Evolutionary conservation across 1,140 invertebrate species (phyloP), one percentile per base, ranked within the genome.

Genomic region (Zaprionus africanus): DNA sequence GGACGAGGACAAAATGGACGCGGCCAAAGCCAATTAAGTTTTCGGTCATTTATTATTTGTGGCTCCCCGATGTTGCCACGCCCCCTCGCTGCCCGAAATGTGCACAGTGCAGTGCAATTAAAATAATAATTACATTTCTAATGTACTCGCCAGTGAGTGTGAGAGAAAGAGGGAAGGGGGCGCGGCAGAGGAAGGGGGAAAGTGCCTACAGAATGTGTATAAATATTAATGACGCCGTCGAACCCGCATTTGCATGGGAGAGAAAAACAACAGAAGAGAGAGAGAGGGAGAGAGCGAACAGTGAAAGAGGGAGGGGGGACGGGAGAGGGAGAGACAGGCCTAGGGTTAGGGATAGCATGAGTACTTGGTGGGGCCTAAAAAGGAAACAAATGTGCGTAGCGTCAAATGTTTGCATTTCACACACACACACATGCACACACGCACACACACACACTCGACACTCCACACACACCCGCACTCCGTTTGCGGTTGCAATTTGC

Each of bases 111-210:
- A 79, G 81, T 82, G 76, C 83, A 84, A 91, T 91, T 91, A 91
- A 91, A 91, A 91, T 91, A 91, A 91, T 91, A 91, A 91, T 91
- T 91, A 91, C 88, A 91, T 91, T 91, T 91, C 88, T 91, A 91
- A 91, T 91, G 88, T 71, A 81, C 63, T 70, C 49, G 62, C 26
- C 86, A 77, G 78, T 81, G 82, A 65, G 28, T 73, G 58, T 66
- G 58, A 19, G 2, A 15, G 15, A 31, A 41, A 63, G 53, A 12
- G 34, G 41, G 58, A 62, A 68, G 71, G 5, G 6, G 34, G 19
- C 6, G 53, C 61, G 43, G 5, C 31, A n/a, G 26, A 38, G 6
- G n/a, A 19, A 17, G 41, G 22, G 38, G 54, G 60, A 26, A 4
- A 28, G 61, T 17, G 49, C 41, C 54, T 60, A 51, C 66, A 66